A percentile compares a stretch with the other conserved stretches of the same genome.
Evolutionary conservation across 2,113 vertebrate genomes (phyloP).

Genomic region (Prunella himalayana): DNA sequence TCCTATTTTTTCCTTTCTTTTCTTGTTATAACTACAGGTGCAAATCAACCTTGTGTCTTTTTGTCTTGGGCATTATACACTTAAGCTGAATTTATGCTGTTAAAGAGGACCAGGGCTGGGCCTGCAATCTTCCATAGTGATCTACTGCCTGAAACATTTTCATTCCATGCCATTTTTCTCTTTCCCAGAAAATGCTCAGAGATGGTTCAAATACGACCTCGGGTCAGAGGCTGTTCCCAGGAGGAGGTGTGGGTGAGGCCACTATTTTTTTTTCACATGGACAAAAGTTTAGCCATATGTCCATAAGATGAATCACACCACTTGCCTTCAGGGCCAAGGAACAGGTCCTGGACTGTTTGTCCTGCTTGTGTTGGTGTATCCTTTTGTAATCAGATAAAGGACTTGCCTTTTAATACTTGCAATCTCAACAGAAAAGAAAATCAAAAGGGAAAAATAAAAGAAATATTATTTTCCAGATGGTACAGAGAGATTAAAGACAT

Average conservation of each 20-base stretch:
- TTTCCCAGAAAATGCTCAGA: not conserved
- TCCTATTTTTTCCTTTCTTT: not conserved
- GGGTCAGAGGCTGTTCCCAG: not conserved
- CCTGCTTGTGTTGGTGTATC: not conserved
- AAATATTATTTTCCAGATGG: conserved; percentile 40
- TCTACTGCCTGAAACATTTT: not conserved
- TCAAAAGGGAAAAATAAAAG: conserved; percentile 4
- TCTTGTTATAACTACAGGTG: not conserved
- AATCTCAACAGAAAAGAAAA: not conserved
- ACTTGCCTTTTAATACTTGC: not conserved
- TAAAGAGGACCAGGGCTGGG: not conserved
- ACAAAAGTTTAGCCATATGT: not conserved
- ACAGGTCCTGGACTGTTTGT: not conserved
- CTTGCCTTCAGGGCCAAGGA: conserved; percentile 1
- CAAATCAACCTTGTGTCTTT: not conserved
- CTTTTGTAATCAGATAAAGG: not conserved
- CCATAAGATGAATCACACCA: not conserved
- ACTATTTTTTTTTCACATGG: not conserved
- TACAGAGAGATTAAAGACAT: conserved; percentile 16
- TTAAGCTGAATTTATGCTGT: not conserved
- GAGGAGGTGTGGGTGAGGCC: not conserved
- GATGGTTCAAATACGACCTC: not conserved
- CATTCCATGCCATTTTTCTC: not conserved
- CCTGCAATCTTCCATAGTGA: not conserved
- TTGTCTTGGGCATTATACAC: not conserved